Percentiles rank a stretch among this genome's conserved stretches.
Conservation (phyloP, 2,888 invertebrate genomes). For the Phortica okadai region DNA sequence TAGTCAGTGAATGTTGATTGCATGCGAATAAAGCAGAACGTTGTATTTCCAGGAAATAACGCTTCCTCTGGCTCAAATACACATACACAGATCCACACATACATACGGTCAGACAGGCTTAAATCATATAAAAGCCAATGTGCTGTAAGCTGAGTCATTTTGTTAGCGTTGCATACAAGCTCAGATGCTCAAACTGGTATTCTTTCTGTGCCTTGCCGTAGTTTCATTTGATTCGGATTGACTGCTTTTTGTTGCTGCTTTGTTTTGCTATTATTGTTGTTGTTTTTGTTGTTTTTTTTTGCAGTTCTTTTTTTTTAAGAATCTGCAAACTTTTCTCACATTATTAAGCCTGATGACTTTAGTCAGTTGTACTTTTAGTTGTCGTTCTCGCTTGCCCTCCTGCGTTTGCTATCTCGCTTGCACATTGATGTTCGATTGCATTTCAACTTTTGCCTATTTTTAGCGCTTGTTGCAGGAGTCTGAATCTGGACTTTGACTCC, state of each 20-base stretch:
- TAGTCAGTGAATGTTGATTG: background rate
- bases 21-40: background rate
- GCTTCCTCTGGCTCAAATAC: constrained; percentile 52
- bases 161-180: constrained; percentile 13
- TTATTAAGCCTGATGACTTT: constrained; percentile 68
- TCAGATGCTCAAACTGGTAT: constrained; percentile 27
- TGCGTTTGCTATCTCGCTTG: constrained; percentile 34
- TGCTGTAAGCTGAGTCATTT: constrained; percentile 11
- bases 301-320: constrained; percentile 46
- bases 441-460: constrained; percentile 60
- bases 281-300: constrained; percentile 39
- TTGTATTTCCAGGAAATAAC: constrained; percentile 60
- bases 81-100: background rate
- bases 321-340: constrained; percentile 64
- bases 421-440: constrained; percentile 33
- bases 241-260: background rate
- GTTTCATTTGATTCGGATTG: constrained; percentile 8
- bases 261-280: constrained; percentile 33
- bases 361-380: constrained; percentile 6
- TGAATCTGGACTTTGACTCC: constrained; percentile 45
- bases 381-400: constrained; percentile 29
- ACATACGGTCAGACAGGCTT: background rate
- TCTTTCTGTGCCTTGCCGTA: background rate
- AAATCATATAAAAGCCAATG: constrained; percentile 16
- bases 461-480: constrained; percentile 42